These are phyloP conservation scores for Rhagonycha lutea DNA, from an alignment of 2,888 invertebrate genomes.

Conservation along the genomic window DNA sequence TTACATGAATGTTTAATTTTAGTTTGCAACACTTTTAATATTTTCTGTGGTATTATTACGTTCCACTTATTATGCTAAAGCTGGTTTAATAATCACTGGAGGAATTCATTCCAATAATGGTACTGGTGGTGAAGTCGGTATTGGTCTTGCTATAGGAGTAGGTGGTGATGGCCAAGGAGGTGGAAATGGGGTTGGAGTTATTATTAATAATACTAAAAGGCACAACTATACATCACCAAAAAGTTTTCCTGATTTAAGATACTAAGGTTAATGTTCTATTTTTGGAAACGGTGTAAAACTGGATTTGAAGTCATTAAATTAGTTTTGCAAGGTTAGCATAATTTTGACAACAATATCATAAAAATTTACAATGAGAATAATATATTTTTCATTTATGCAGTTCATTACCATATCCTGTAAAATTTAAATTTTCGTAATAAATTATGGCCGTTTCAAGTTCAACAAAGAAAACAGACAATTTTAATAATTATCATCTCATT, in stretches of 20 bases:
- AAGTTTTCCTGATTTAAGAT: not conserved
- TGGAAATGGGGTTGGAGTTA: not conserved
- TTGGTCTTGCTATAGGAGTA: not conserved
- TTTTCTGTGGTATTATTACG: not conserved
- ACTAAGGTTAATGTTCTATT: too few relatives aligned
- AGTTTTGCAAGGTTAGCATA: too few relatives aligned
- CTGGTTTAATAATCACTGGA: not conserved
- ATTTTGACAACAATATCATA: too few relatives aligned
- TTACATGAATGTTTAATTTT: not conserved
- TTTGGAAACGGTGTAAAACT: too few relatives aligned
- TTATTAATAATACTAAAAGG: not conserved
- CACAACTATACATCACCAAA: not conserved
- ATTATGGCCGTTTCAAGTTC: too few relatives aligned
- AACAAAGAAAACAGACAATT: too few relatives aligned
- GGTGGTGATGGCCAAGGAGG: not conserved
- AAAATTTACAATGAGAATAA: too few relatives aligned
- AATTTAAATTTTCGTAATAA: too few relatives aligned
- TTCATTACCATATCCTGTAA: too few relatives aligned
- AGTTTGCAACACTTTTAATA: not conserved
- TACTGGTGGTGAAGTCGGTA: not conserved
- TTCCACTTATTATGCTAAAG: not conserved
- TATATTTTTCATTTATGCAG: too few relatives aligned
- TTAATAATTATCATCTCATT: too few relatives aligned
- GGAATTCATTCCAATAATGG: not conserved
- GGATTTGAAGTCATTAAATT: too few relatives aligned